phyloP scores from a whole-genome alignment of 1,140 invertebrate genomes.

The Tetragonula clypearis region DNA sequence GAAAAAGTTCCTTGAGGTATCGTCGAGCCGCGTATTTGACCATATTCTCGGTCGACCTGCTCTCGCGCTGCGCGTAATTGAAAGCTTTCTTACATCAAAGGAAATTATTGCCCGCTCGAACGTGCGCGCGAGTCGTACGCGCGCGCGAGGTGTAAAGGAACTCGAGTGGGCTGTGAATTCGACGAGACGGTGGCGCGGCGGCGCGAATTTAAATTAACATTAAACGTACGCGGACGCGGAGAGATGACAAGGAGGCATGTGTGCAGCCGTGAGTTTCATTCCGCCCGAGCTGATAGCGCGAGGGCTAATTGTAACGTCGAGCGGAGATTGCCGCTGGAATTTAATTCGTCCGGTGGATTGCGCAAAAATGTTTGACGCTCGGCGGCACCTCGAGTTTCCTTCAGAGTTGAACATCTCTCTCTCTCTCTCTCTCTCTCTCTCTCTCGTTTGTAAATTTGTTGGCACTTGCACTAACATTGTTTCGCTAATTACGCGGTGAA shows the following conservation, averaged over 20 bases:
- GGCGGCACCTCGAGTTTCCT: background rate
- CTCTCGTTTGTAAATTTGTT: background rate
- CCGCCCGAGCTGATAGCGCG: constrained; percentile 1
- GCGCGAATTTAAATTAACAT: constrained; percentile 23
- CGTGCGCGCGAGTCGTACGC: constrained; percentile 8
- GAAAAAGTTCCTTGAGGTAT: constrained; percentile 18
- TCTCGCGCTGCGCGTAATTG: constrained; percentile 12
- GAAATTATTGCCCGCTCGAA: constrained; percentile 24
- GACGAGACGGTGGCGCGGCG: background rate
- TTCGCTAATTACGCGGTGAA: too few species aligned
- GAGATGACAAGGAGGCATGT: background rate
- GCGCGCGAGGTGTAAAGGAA: background rate
- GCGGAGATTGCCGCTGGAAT: background rate
- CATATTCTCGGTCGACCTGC: constrained; percentile 15
- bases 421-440: too few species aligned
- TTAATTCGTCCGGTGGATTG: background rate
- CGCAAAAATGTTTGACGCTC: background rate
- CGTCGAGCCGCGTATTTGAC: constrained; percentile 26
- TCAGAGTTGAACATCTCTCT: background rate
- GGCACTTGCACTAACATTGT: background rate
- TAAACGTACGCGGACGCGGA: background rate
- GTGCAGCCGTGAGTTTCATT: background rate
- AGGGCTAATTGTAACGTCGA: constrained; percentile 1
- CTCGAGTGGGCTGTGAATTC: constrained; percentile 1
- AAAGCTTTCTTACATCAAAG: constrained; percentile 40